Evolutionary conservation across 2,797 vertebrate species (phyloP).

Genomic region (Delichon dasypus): DNA sequence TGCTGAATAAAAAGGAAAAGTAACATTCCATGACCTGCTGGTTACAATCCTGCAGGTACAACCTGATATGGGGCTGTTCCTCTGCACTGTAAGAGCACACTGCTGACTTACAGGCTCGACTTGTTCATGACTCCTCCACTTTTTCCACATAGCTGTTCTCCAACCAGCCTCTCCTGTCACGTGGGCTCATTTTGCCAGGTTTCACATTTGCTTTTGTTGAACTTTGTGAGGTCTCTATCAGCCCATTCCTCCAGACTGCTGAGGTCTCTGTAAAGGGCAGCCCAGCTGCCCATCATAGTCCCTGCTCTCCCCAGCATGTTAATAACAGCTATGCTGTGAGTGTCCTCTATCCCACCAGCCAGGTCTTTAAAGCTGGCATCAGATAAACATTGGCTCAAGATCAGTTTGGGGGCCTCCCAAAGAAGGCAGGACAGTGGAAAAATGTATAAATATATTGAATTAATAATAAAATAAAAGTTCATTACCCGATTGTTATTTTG

Average conservation of each 20-base stretch:
- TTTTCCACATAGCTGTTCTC: background rate
- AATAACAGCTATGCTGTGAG: background rate
- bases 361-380: background rate
- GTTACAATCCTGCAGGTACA: background rate
- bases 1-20: background rate
- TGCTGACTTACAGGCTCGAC: background rate
- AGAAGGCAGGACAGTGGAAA: background rate
- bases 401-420: background rate
- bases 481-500: slow-evolving; percentile 68
- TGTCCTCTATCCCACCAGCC: background rate
- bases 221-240: background rate
- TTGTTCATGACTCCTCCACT: background rate
- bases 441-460: background rate
- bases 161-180: background rate
- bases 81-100: background rate
- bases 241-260: background rate
- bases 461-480: background rate
- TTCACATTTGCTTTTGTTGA: background rate
- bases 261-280: background rate
- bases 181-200: background rate
- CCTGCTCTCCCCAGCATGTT: background rate
- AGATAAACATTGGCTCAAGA: background rate
- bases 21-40: background rate
- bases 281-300: background rate
- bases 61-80: background rate